Conservation (phyloP, 2,113 vertebrate species). For the Aphyosemion australe region DNA sequence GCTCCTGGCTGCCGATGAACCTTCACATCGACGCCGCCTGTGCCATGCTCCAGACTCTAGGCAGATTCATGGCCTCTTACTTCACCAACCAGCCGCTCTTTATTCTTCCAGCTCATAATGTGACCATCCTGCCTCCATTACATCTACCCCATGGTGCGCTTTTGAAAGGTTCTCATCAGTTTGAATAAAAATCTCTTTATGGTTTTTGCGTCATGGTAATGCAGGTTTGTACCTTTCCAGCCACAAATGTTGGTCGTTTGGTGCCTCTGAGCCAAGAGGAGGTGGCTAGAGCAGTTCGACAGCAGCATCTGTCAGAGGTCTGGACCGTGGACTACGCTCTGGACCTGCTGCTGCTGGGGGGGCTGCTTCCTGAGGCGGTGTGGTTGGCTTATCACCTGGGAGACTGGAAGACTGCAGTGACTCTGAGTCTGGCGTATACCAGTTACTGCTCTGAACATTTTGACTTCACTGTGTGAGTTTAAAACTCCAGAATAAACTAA, state of each 20-base stretch:
- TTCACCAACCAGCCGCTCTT: conserved; percentile 88
- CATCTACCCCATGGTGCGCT: conserved; percentile 82
- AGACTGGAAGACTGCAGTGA: conserved; percentile 92
- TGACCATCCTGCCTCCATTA: conserved; percentile 84
- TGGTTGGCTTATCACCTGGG: conserved; percentile 89
- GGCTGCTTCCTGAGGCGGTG: conserved; percentile 89
- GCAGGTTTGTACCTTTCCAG: conserved; percentile 57
- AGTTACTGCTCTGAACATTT: conserved; percentile 69
- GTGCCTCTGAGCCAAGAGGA: conserved; percentile 81
- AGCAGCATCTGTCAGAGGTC: conserved; percentile 86
- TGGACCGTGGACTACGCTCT: conserved; percentile 92
- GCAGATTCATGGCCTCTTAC: conserved; percentile 94
- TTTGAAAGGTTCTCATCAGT: neutral
- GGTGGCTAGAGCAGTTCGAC: conserved; percentile 79
- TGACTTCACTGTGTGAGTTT: conserved; percentile 76
- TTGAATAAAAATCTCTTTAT: neutral
- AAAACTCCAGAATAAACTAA: neutral
- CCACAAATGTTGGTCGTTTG: conserved; percentile 63
- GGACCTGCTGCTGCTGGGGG: conserved; percentile 88
- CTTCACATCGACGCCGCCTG: conserved; percentile 79
- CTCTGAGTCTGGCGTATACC: conserved; percentile 85
- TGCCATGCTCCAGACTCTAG: conserved; percentile 86
- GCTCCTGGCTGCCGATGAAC: conserved; percentile 50
- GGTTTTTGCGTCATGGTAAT: neutral
- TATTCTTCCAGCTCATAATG: conserved; percentile 87